These are phyloP conservation scores for Bruchidius siliquastri DNA, from an alignment of 2,888 invertebrate species.

Conservation along the genomic window DNA sequence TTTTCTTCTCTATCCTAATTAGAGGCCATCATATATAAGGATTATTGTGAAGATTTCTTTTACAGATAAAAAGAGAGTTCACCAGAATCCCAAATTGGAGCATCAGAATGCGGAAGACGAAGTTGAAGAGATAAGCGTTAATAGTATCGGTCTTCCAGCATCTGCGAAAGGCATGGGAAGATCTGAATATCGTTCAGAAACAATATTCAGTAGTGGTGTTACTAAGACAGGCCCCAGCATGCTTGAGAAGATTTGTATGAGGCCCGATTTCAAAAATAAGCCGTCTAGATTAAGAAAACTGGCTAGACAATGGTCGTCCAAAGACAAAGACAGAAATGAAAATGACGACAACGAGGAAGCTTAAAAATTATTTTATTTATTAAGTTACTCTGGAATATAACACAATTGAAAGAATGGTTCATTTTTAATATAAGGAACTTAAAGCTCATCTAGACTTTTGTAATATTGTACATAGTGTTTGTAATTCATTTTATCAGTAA, in stretches of 20 bases:
- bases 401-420: too few species aligned
- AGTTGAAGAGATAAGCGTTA: constrained; percentile 1
- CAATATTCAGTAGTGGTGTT: neutral
- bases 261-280: constrained; percentile 52
- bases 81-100: constrained; percentile 6
- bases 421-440: too few species aligned
- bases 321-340: constrained; percentile 12
- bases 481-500: too few species aligned
- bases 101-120: constrained; percentile 12
- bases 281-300: constrained; percentile 48
- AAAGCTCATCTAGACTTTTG: too few species aligned
- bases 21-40: too few species aligned
- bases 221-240: neutral
- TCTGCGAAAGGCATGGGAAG: neutral
- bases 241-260: constrained; percentile 32
- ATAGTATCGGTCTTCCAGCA: neutral
- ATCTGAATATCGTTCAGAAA: constrained; percentile 1
- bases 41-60: neutral
- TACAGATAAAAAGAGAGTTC: neutral
- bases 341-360: neutral
- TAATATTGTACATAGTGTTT: too few species aligned
- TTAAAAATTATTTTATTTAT: too few species aligned
- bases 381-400: too few species aligned
- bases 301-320: constrained; percentile 34
- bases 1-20: too few species aligned